Evolutionary conservation across 2,113 vertebrate genomes (phyloP), one percentile per base, ranked within the genome.

Genomic region (Aplodontia rufa): DNA sequence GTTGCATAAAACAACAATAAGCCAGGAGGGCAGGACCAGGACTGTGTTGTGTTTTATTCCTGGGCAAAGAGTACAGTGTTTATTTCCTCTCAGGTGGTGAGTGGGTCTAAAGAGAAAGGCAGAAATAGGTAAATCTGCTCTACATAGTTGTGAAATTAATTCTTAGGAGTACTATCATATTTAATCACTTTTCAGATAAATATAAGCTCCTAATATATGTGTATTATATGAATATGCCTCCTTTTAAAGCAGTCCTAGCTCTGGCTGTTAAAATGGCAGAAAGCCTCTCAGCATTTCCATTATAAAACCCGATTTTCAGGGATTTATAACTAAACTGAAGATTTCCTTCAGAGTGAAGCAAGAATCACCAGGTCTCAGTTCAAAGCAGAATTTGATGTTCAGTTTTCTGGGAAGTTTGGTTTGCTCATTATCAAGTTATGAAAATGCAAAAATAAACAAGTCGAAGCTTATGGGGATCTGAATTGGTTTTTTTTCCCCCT

Each of bases 251-350:
- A 88, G 16, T 66, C 58, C 64, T 35, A 49, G 26, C 64, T 89
- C 87, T 89, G 66, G 42, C 37, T 91, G 19, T 87, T 81, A 83
- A 93, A 92, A 94, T 72, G 28, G 83, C 91, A 79, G n/a, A 81
- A 24, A 84, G 22, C 53, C 53, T 88, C 80, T 96, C 66, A 16
- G 40, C 51, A 85, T 97, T 97, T 93, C 94, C 71, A 98, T 95
- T 95, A 98, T 68, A 95, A 96, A 97, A 97, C 35, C 49, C 84
- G 86, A 93, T 96, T 97, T 93, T 94, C 60, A 10, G 91, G 95
- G 96, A 97, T 97, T 97, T 98, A 85, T 95, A 96, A 94, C 97
- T 97, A 97, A 97, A 97, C 91, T 92, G 90, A 94, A 92, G 93
- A 85, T 97, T 96, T 96, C 91, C 94, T 94, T 95, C 88, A 83